Base-by-base conservation (phyloP, 2,888 invertebrate species). In the Hypselothyrea guttata region DNA sequence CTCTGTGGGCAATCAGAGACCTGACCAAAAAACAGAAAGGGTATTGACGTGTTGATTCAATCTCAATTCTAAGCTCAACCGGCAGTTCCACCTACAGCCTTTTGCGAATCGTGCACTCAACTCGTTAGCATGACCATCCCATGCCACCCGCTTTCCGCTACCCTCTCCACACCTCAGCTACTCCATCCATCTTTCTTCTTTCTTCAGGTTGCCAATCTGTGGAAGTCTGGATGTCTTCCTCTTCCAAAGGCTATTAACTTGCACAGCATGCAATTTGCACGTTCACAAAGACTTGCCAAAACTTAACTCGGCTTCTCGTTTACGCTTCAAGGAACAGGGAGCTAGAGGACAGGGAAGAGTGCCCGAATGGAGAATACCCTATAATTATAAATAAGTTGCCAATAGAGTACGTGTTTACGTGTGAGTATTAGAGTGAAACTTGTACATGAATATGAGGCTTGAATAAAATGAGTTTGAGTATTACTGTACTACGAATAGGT, bases 251-350 rank as follows among this genome's bases (percentile, higher is more conserved):
- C 61, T 75, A 77, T 81, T 77, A 81, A 81, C 71, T 79, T 52
- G 74, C 81, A 76, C 81, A 76, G 81, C 76, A 79, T 73, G 76
- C 76, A 76, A 76, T 76, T 76, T 79, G 68, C 81, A 76, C 81
- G 76, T 73, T 76, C 61, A 61, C 53, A 79, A 76, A 79, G 74
- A 71, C 81, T 79, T 79, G 81, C 76, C 81, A 76, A 76, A 76
- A 76, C 68, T 73, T 65, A 76, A 76, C 68, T 73, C 68, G 65
- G 71, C 74, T 76, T 51, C 52, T 67, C 63, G 69, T 75, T 75
- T 70, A 72, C 70, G 81, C 81, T 73, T 64, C 62, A 31, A 45
- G 60, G 57, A 37, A 48, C 62, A 31, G 48, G 60, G 57, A 37
- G 45, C 27, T 40, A 34, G 53, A 15, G 40, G 51, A 28, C 5